Base-by-base conservation (phyloP, 2,888 invertebrate species). In the Tenthredo amoena region DNA sequence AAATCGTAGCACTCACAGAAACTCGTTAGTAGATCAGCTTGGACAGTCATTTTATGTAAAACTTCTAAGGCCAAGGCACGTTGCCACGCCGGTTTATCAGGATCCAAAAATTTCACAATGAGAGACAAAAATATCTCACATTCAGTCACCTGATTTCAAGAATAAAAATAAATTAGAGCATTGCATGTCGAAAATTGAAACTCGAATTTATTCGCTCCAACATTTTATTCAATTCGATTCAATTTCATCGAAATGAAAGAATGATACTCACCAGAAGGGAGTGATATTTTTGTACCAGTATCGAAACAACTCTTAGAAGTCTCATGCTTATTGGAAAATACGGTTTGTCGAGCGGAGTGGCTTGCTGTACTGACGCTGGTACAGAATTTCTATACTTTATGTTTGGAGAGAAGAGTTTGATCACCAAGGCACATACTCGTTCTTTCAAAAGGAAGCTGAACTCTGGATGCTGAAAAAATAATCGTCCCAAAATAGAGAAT, bases 51-150 rank as follows among this genome's bases (percentile, higher is more conserved):
- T 94, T 98, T 98, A 93, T 99, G 99, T 72, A 99, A 95, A 2
- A 99, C 99, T 95, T 99, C 99, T 26, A 99, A 93, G 0, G 99
- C 99, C 82, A 99, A 94, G 1, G 99, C 98, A 85, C 99, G 95
- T 93, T 99, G 99, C 99, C 99, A 99, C 87, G 97, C 95, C 2
- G 99, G 98, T 94, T 99, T 99, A 92, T 99, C 99, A 0, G 98
- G 97, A 93, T 99, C 99, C 93, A 99, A 94, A 94, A 99, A 99
- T 94, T 99, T 99, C 58, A 99, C 98, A 84, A 99, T 97, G 82
- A 99, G 94, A 0, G 99, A 99, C 71, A 99, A 95, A 94, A 99
- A 99, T 92, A 99, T 99, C 94, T 99, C 99, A 94, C 99, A 99
- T 94, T 99, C 99, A 0, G 99, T 99, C 47, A 98, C 96, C 98